These are phyloP conservation scores for Hypsibius dujardini DNA, from an alignment of 1,140 invertebrate species.

Conservation along the genomic window DNA sequence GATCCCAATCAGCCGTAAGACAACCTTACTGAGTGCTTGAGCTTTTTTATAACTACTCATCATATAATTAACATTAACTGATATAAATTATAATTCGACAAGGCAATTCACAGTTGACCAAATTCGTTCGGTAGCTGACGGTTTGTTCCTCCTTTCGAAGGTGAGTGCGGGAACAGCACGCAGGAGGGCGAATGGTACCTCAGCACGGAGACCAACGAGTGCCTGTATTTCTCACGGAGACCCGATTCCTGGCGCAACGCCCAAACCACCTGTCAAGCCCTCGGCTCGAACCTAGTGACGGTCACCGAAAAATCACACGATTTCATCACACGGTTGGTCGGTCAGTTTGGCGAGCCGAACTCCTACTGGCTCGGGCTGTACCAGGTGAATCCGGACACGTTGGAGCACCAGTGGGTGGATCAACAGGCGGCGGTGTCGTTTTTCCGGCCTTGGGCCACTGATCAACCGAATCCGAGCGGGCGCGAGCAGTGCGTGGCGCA, in stretches of 20 bases:
- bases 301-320: background rate
- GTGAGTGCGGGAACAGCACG: background rate
- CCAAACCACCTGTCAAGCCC: background rate
- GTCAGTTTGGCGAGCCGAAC: background rate
- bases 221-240: background rate
- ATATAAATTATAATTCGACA: background rate
- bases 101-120: background rate
- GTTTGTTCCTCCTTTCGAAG: background rate
- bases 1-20: background rate
- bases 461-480: background rate
- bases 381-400: background rate
- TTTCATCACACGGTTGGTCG: background rate
- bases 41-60: no score
- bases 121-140: background rate
- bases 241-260: background rate
- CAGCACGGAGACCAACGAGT: background rate
- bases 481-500: background rate
- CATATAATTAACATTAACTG: no score
- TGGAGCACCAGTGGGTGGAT: background rate
- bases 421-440: background rate
- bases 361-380: background rate
- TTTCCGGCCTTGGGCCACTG: constrained; percentile 3
- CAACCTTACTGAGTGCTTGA: background rate
- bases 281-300: background rate
- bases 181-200: background rate